Evolutionary conservation across 1,140 invertebrate genomes (phyloP).

Genomic region (Stratiolaelaps scimitus): DNA sequence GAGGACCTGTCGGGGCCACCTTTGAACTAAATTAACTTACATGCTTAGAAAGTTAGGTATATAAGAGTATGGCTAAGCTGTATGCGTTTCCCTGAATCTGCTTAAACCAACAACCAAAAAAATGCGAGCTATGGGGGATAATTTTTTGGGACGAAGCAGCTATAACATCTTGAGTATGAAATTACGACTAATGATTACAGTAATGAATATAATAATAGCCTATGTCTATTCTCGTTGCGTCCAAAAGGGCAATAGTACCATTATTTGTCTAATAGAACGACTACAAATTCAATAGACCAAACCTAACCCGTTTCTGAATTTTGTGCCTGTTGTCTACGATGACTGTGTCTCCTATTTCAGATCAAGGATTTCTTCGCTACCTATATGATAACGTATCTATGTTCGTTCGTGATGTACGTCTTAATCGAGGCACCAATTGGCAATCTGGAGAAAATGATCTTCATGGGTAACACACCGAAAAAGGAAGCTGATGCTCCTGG

Average conservation of each 20-base stretch:
- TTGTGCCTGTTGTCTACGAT: no score
- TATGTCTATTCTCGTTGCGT: no score
- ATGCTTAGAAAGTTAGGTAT: no score
- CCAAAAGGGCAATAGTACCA: no score
- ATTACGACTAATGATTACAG: background rate
- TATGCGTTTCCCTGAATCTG: no score
- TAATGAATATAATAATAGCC: background rate
- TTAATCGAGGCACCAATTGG: slow-evolving; percentile 18
- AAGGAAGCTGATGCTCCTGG: background rate
- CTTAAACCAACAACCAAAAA: no score
- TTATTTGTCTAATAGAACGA: no score
- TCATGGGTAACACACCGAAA: slow-evolving; percentile 1
- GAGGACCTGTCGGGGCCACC: no score
- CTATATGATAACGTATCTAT: slow-evolving; percentile 14
- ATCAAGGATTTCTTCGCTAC: slow-evolving; percentile 24
- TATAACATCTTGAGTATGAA: background rate
- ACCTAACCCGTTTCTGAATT: background rate
- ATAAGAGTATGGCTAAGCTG: no score
- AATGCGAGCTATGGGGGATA: no score
- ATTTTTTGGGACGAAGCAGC: no score
- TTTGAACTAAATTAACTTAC: no score
- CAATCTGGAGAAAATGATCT: slow-evolving; percentile 22
- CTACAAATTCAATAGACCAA: background rate
- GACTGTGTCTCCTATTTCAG: background rate
- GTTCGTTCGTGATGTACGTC: slow-evolving; percentile 11